Evolutionary conservation across 1,140 invertebrate genomes (phyloP).

Genomic region (Cardiocondyla obscurior): DNA sequence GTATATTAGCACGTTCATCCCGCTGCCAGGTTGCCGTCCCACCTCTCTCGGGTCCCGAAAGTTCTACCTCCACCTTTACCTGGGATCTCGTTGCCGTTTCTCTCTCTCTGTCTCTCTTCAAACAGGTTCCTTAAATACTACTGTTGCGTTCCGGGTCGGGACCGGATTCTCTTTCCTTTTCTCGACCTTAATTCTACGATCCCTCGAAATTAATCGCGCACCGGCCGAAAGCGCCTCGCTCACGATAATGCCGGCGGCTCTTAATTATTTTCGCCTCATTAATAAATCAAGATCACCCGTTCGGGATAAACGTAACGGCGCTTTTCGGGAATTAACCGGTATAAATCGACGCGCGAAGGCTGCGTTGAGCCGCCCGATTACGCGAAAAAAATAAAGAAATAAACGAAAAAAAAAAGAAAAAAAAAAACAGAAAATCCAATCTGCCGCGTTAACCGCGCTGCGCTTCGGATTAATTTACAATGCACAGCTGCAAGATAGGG

Average conservation of each 20-base stretch:
- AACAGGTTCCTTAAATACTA: constrained; percentile 69
- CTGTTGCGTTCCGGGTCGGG: constrained; percentile 5
- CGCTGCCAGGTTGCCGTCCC: constrained; percentile 53
- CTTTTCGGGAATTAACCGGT: constrained; percentile 43
- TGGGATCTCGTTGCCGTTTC: background rate
- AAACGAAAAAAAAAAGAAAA: too few species aligned
- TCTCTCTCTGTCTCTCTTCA: background rate
- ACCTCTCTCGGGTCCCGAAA: background rate
- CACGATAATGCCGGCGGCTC: constrained; percentile 55
- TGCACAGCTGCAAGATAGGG: constrained; percentile 7
- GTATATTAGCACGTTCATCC: constrained; percentile 81
- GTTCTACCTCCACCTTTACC: constrained; percentile 5
- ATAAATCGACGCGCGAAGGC: constrained; percentile 28
- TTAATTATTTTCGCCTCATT: constrained; percentile 69
- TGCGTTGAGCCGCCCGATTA: constrained; percentile 19
- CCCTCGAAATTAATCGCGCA: constrained; percentile 51
- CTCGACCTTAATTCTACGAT: constrained; percentile 59
- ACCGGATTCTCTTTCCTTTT: too few species aligned
- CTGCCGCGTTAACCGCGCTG: constrained; percentile 1
- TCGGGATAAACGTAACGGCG: constrained; percentile 35
- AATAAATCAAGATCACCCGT: constrained; percentile 61
- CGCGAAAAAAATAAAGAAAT: too few species aligned
- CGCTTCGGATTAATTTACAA: constrained; percentile 35
- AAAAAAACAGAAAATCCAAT: constrained; percentile 20
- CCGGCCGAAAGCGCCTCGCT: constrained; percentile 26